phyloP scores from a whole-genome alignment of 2,888 invertebrate species.

The Linnaemya vulpina region DNA sequence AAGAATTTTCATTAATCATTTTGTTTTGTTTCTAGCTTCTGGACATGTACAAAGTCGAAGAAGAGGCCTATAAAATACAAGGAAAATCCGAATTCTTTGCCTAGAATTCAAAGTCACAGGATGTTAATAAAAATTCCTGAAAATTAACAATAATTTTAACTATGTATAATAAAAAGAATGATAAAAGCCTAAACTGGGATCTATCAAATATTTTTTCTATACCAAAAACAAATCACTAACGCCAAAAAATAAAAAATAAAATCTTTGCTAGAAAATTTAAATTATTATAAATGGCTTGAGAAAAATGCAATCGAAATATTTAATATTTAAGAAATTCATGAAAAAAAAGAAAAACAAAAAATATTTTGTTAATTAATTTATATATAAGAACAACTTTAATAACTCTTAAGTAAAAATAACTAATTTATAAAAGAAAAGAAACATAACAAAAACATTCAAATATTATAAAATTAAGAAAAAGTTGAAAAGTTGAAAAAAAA shows the following conservation, averaged over 20 bases:
- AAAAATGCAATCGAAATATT: conserved; percentile 76
- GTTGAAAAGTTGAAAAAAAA: conserved; percentile 44
- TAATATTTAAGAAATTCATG: conserved; percentile 65
- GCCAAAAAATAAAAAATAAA: conserved; percentile 57
- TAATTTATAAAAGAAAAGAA: conserved; percentile 50
- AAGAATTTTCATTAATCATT: not conserved
- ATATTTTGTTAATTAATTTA: conserved; percentile 65
- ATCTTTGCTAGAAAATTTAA: conserved; percentile 17
- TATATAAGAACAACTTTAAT: conserved; percentile 49
- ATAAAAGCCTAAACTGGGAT: conserved; percentile 48
- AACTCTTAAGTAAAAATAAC: conserved; percentile 54
- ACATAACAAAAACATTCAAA: conserved; percentile 49
- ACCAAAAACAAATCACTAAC: conserved; percentile 33
- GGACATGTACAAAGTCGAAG: conserved; percentile 97
- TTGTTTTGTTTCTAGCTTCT: conserved; percentile 86
- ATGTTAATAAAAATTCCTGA: conserved; percentile 55
- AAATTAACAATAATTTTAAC: conserved; percentile 64
- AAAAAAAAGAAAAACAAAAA: conserved; percentile 51
- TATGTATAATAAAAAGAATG: conserved; percentile 52
- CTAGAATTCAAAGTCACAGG: conserved; percentile 82
- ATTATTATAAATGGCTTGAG: conserved; percentile 42
- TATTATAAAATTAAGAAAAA: conserved; percentile 46
- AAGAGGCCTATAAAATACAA: conserved; percentile 93
- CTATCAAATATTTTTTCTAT: conserved; percentile 63
- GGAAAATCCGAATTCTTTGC: conserved; percentile 95